Evolutionary conservation across 2,113 vertebrate genomes (phyloP).

Genomic region (Tachysurus fulvidraco): DNA sequence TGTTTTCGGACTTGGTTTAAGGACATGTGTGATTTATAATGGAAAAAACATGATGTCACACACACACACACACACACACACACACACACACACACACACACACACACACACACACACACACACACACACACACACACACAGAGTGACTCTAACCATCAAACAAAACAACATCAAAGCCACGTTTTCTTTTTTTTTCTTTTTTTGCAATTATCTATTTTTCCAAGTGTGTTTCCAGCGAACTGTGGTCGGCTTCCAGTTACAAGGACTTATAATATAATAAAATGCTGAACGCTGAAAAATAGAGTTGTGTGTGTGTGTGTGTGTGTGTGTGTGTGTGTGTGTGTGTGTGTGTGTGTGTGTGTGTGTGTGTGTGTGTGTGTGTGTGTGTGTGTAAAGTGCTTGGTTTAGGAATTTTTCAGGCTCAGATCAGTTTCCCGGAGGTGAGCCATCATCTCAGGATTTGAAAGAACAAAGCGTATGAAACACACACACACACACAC

Average conservation of each 20-base stretch:
- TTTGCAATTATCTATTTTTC: constrained; percentile 33
- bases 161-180: constrained; percentile 43
- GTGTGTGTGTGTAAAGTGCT: constrained; percentile 50
- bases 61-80: not conserved
- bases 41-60: not conserved
- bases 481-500: constrained; percentile 51
- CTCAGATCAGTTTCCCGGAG: constrained; percentile 49
- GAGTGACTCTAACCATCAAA: not conserved
- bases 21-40: not conserved
- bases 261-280: constrained; percentile 11
- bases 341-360: constrained; percentile 31
- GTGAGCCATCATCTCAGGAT: constrained; percentile 54
- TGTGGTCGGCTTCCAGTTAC: constrained; percentile 19
- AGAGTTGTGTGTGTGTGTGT: constrained; percentile 22
- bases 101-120: not conserved
- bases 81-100: not conserved
- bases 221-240: constrained; percentile 27
- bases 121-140: not conserved
- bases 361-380: constrained; percentile 42
- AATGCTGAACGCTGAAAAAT: constrained; percentile 44
- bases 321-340: constrained; percentile 23
- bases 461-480: constrained; percentile 57
- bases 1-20: constrained; percentile 1
- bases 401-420: constrained; percentile 55
- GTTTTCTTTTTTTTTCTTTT: not conserved